phyloP scores from a whole-genome alignment of 2,113 vertebrate genomes.

The Nothocercus nigrocapillus region DNA sequence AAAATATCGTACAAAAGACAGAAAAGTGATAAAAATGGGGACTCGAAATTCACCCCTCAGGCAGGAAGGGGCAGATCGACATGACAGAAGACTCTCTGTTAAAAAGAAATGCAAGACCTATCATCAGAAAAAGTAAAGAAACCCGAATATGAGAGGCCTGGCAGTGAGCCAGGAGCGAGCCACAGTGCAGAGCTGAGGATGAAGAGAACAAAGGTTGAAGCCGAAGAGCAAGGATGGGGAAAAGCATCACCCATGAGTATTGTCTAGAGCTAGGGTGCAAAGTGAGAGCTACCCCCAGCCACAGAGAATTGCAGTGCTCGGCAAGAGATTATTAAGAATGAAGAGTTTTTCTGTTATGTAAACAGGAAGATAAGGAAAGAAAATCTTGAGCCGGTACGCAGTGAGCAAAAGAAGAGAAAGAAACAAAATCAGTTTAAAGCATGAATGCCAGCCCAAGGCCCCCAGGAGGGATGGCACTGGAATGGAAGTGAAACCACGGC shows the following conservation, averaged over 20 bases:
- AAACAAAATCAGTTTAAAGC: not conserved
- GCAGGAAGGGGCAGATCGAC: not conserved
- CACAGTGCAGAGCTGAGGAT: not conserved
- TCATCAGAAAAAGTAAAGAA: not conserved
- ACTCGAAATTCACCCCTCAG: not conserved
- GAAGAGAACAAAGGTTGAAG: not conserved
- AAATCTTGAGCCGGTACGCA: not conserved
- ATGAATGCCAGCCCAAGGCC: not conserved
- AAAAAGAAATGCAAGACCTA: no score
- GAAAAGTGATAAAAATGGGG: not conserved
- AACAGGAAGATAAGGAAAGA: not conserved
- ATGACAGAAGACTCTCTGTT: not conserved
- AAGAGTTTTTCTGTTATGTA: not conserved
- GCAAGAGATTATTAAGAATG: not conserved
- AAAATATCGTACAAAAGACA: not conserved
- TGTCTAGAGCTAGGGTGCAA: not conserved
- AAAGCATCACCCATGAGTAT: not conserved
- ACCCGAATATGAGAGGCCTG: not conserved
- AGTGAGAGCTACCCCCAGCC: not conserved
- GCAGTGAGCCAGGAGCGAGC: not conserved
- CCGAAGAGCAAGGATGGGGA: not conserved
- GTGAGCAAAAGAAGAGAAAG: not conserved
- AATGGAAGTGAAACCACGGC: not conserved
- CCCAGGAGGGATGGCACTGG: not conserved
- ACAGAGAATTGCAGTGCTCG: not conserved